Evolutionary conservation across 2,113 vertebrate species (phyloP).

Genomic region (Aphyosemion australe): DNA sequence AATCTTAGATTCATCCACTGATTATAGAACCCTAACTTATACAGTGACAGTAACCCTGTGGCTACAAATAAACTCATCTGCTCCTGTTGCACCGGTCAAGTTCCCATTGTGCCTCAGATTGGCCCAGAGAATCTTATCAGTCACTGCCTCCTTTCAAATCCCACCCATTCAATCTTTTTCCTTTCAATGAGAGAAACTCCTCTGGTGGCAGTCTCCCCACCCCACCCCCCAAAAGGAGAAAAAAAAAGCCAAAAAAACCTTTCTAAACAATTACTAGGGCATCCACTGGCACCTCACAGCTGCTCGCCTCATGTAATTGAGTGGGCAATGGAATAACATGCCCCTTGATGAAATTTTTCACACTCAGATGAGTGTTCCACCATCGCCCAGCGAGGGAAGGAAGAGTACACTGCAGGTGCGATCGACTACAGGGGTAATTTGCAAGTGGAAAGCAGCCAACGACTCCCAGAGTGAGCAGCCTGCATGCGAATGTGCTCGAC

Average conservation of each 20-base stretch:
- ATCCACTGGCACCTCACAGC: slow-evolving; percentile 68
- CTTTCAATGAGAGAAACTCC: slow-evolving; percentile 40
- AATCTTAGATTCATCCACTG: too few relatives aligned
- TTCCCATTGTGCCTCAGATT: slow-evolving; percentile 45
- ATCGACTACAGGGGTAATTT: slow-evolving; percentile 64
- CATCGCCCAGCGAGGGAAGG: slow-evolving; percentile 39
- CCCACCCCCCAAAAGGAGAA: background rate
- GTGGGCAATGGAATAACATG: slow-evolving; percentile 74
- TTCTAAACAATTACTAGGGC: slow-evolving; percentile 71
- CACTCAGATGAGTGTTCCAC: slow-evolving; percentile 65
- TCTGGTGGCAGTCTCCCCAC: slow-evolving; percentile 9
- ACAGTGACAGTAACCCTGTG: background rate
- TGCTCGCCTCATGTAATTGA: slow-evolving; percentile 72
- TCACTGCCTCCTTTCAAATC: slow-evolving; percentile 46
- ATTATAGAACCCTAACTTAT: too few relatives aligned
- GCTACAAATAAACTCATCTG: slow-evolving; percentile 38
- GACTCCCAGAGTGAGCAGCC: slow-evolving; percentile 23
- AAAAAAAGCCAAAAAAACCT: slow-evolving; percentile 57
- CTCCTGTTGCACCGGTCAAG: slow-evolving; percentile 22
- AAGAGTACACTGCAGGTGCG: slow-evolving; percentile 66
- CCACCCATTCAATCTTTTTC: slow-evolving; percentile 43
- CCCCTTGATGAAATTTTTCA: slow-evolving; percentile 76
- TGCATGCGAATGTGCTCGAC: slow-evolving; percentile 60
- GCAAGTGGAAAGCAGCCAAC: slow-evolving; percentile 66
- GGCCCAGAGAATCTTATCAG: slow-evolving; percentile 60